These are phyloP conservation scores for Phrynocephalus forsythii DNA, from an alignment of 2,797 vertebrate species.

Conservation along the genomic window DNA sequence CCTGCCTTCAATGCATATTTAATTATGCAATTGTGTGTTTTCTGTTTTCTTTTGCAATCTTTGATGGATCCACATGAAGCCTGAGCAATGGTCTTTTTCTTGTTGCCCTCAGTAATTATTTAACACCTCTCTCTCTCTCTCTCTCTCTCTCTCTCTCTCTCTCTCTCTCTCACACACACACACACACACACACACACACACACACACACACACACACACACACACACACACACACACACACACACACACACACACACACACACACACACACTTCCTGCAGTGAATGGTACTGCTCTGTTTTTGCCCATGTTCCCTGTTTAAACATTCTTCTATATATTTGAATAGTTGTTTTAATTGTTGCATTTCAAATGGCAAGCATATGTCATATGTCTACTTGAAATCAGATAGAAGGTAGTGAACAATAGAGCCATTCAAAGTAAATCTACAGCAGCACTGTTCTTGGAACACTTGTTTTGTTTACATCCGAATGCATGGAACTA, in stretches of 20 bases:
- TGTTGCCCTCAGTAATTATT: slow-evolving; percentile 17
- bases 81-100: background rate
- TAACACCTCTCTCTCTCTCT: accelerated
- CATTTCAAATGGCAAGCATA: slow-evolving; percentile 25
- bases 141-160: no score
- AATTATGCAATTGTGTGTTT: slow-evolving; percentile 13
- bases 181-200: no score
- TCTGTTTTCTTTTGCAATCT: slow-evolving; percentile 5
- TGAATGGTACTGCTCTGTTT: background rate
- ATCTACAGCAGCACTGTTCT: slow-evolving; percentile 26
- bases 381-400: slow-evolving; percentile 24
- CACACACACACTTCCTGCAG: slow-evolving; percentile 19
- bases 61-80: slow-evolving; percentile 26
- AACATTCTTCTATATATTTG: slow-evolving; percentile 1
- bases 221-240: no score
- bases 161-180: no score
- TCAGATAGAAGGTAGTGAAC: slow-evolving; percentile 49
- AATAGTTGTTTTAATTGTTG: slow-evolving; percentile 37
- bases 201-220: no score
- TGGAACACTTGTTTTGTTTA: slow-evolving; percentile 27
- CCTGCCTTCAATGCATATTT: slow-evolving; percentile 23
- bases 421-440: slow-evolving; percentile 51
- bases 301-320: slow-evolving; percentile 6
- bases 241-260: no score
- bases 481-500: slow-evolving; percentile 23